Evolutionary conservation across 2,888 invertebrate species (phyloP), one percentile per base, ranked within the genome.

Genomic region (Congeria kusceri): DNA sequence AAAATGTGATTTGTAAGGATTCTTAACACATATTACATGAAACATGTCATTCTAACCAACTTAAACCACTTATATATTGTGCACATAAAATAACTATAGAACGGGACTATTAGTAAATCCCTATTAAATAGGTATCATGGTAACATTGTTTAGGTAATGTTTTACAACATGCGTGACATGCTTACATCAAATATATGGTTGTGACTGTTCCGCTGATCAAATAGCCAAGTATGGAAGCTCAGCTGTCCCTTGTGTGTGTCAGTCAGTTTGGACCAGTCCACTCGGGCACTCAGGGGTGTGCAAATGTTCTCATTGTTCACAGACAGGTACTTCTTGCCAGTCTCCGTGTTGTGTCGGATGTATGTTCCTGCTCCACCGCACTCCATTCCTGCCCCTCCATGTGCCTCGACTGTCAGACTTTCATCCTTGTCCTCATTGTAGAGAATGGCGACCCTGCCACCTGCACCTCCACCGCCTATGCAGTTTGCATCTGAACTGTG

Each of bases 291-390:
- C 25, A 80, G 57, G 0, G 88, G 87, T 9, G 67, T 66, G 39
- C 90, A 89, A 9, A 77, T 64, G 53, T 85, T 77, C 9, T 86
- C 47, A 59, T 90, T 90, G 56, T 89, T 86, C 20, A 89, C 84
- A 15, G 77, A 27, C 9, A 88, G 74, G 18, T 47, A 65, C 57
- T 87, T 72, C 20, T 69, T 71, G 49, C 63, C 73, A 20, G 59
- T 58, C 9, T 61, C 63, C 15, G 71, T 65, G 27, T 71, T 59
- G 27, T 65, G 57, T 27, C 66, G 56, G 58, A 90, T 58, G 11
- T 86, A 70, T 0, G 86, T 88, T 1, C 90, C 90, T 20, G 90
- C 86, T 9, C 90, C 90, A 15, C 90, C 90, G 83, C 88, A 88
- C 65, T 90, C 90, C 61, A 78, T 80, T 9, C 83, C 84, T 9